These are phyloP conservation scores for Thyatira batis DNA, from an alignment of 2,888 invertebrate species.

Conservation along the genomic window DNA sequence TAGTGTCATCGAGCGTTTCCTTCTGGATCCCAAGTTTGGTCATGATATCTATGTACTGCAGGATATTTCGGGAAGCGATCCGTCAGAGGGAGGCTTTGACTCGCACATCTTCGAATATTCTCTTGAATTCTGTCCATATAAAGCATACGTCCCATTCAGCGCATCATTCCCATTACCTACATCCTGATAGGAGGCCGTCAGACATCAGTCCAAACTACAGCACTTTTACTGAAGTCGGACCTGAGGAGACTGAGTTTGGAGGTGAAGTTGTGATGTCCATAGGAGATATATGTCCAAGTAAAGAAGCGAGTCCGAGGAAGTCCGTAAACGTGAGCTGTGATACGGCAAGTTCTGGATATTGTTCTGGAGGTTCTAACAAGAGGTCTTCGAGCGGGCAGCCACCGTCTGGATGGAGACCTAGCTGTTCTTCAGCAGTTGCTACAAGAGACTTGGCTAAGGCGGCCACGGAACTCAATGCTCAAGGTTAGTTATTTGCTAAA, in stretches of 20 bases:
- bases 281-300: slow-evolving; percentile 73
- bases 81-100: slow-evolving; percentile 91
- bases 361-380: slow-evolving; percentile 76
- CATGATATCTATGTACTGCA: slow-evolving; percentile 95
- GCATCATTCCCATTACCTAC: slow-evolving; percentile 81
- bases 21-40: slow-evolving; percentile 97
- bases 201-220: slow-evolving; percentile 78
- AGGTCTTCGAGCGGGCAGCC: slow-evolving; percentile 76
- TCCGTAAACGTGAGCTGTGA: slow-evolving; percentile 78
- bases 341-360: slow-evolving; percentile 77
- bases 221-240: slow-evolving; percentile 76
- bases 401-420: slow-evolving; percentile 81
- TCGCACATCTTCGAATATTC: slow-evolving; percentile 92
- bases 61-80: slow-evolving; percentile 91
- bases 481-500: slow-evolving; percentile 79
- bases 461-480: slow-evolving; percentile 86
- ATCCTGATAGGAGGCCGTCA: slow-evolving; percentile 73
- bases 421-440: slow-evolving; percentile 83
- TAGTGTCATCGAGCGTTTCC: slow-evolving; percentile 94
- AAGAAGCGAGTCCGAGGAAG: slow-evolving; percentile 77
- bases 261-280: slow-evolving; percentile 67
- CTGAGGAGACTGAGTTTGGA: slow-evolving; percentile 74
- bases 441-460: slow-evolving; percentile 83
- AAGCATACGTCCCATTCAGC: slow-evolving; percentile 89
- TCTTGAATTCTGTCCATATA: slow-evolving; percentile 92